phyloP scores from a whole-genome alignment of 2,113 vertebrate genomes.

The Phycodurus eques region DNA sequence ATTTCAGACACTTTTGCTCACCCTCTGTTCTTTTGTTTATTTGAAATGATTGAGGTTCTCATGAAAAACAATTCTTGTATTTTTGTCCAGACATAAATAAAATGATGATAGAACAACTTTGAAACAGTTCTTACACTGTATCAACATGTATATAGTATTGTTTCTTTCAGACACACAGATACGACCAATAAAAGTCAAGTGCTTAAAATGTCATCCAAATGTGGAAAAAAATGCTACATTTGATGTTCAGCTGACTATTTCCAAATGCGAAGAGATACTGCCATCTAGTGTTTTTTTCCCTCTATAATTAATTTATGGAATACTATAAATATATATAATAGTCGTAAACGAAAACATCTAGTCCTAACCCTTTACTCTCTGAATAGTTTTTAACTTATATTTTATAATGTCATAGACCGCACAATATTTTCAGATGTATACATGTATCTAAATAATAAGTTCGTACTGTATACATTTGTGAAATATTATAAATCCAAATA shows the following conservation, averaged over 20 bases:
- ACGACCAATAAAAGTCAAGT: background rate
- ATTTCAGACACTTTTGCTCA: constrained; percentile 67
- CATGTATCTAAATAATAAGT: too few relatives aligned
- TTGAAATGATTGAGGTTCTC: constrained; percentile 58
- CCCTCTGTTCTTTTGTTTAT: constrained; percentile 58
- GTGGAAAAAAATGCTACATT: background rate
- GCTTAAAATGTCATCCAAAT: background rate
- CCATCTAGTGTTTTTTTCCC: background rate
- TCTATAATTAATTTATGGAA: background rate
- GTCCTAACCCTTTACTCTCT: too few relatives aligned
- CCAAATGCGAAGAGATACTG: background rate
- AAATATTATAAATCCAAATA: too few relatives aligned
- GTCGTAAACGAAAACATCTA: too few relatives aligned
- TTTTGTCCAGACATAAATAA: constrained; percentile 54
- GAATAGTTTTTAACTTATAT: too few relatives aligned
- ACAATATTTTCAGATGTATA: too few relatives aligned
- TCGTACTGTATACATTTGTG: too few relatives aligned
- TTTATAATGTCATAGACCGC: too few relatives aligned
- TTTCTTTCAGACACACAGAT: background rate
- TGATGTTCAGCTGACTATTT: background rate
- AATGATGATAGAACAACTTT: constrained; percentile 15
- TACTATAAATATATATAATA: too few relatives aligned
- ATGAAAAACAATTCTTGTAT: constrained; percentile 49
- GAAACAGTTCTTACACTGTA: background rate
- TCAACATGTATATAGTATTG: too few relatives aligned